Evolutionary conservation across 2,113 vertebrate species (phyloP).

Genomic region (Forbesichthys agassizii): DNA sequence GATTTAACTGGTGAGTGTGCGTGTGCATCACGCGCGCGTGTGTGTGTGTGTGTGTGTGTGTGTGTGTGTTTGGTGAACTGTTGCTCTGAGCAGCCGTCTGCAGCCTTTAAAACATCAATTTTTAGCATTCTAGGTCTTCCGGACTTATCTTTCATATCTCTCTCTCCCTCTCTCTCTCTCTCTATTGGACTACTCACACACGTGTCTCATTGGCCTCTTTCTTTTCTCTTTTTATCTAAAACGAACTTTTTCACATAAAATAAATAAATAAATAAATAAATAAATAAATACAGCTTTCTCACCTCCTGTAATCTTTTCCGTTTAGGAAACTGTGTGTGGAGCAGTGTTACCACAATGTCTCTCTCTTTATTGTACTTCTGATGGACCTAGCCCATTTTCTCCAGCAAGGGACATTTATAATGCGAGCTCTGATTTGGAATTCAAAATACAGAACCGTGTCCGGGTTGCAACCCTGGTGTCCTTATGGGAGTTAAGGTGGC

Average conservation of each 20-base stretch:
- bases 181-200: slow-evolving; percentile 23
- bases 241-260: no score
- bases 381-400: slow-evolving; percentile 1
- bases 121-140: background rate
- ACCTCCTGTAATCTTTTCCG: background rate
- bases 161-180: slow-evolving; percentile 14
- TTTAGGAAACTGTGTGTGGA: background rate
- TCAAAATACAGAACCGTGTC: background rate
- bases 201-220: slow-evolving; percentile 28
- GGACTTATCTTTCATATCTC: slow-evolving; percentile 11
- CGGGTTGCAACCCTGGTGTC: background rate
- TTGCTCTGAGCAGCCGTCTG: background rate
- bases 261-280: no score
- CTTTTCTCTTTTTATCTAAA: background rate
- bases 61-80: background rate
- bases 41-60: slow-evolving; percentile 7
- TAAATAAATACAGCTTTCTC: no score
- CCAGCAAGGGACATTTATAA: background rate
- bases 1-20: background rate
- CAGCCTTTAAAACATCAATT: slow-evolving; percentile 7
- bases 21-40: background rate
- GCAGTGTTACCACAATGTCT: background rate
- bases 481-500: background rate
- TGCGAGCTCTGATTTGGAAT: background rate
- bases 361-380: background rate